Percentiles rank a stretch among this genome's conserved stretches.
These are phyloP conservation scores for Myopa testacea DNA, from an alignment of 2,888 invertebrate genomes.

Conservation along the genomic window DNA sequence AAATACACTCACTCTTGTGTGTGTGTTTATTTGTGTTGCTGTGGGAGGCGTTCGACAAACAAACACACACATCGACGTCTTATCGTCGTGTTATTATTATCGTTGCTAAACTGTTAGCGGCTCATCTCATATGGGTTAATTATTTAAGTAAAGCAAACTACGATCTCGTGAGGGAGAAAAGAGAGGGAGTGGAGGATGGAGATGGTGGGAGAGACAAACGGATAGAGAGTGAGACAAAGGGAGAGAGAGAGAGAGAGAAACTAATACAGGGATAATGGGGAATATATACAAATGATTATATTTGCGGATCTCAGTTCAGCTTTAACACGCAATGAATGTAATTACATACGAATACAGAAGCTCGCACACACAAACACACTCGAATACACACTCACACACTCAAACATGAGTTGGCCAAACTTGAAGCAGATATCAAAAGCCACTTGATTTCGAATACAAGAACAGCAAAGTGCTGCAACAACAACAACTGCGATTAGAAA, in stretches of 20 bases:
- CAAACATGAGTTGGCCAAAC: background rate
- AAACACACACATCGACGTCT: background rate
- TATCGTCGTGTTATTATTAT: slow-evolving; percentile 29
- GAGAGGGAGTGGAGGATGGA: too few species aligned
- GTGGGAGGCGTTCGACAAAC: background rate
- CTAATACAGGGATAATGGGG: too few species aligned
- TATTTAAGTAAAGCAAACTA: slow-evolving; percentile 33
- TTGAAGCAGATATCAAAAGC: too few species aligned
- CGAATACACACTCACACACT: background rate
- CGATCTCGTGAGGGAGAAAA: background rate
- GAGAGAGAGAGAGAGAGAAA: too few species aligned
- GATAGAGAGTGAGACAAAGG: too few species aligned
- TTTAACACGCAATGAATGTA: background rate
- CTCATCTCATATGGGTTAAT: slow-evolving; percentile 13
- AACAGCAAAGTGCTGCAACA: background rate
- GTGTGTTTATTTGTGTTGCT: background rate
- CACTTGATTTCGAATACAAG: background rate
- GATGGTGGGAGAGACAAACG: too few species aligned
- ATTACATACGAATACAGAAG: background rate
- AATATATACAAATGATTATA: too few species aligned
- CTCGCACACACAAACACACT: slow-evolving; percentile 15
- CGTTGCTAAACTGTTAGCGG: slow-evolving; percentile 13
- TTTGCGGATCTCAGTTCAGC: background rate
- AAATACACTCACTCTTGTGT: background rate
- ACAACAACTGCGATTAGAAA: background rate